Evolutionary conservation across 1,140 invertebrate genomes (phyloP), one percentile per base, ranked within the genome.

Genomic region (Elysia chlorotica): DNA sequence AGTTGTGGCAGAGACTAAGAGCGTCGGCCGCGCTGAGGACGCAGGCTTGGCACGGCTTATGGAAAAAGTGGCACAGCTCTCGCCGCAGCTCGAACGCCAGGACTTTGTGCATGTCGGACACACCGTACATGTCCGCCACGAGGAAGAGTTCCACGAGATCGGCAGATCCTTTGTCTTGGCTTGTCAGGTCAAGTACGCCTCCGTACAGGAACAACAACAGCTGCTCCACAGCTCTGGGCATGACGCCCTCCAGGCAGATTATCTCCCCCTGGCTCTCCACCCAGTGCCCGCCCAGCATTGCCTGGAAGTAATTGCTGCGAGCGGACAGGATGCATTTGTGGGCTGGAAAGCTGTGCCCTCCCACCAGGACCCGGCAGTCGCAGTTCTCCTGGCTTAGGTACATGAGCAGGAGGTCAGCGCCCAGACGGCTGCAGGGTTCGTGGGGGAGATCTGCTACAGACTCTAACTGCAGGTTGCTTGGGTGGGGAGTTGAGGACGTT

Each of bases 171-270:
- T n/a, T n/a, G n/a, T n/a, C n/a, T n/a, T n/a, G n/a, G 77, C 95
- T 93, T 0, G 94, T 93, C 75, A 95, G 91, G 77, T 93, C 92
- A 56, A 93, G 93, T 23, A 93, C 92, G 2, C 95, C 95, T 76
- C 94, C 95, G 79, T 97, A 97, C 62, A 97, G 95, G 85, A 96
- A 95, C 78, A 95, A 94, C 61, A 97, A 84, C 0, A 94, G 93
- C 88, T 96, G 96, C 85, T 96, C 93, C 0, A 96, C 93, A 0
- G 92, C 92, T 70, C 92, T 92, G 74, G 93, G 94, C 1, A 93
- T 94, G 84, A 93, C 93, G 36, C 94, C 93, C 87, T 94, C 92
- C 67, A 96, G 85, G 48, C 92, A 92, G 71, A 97, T 95, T 33
- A 93, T 91, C 83, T 94, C 93, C 56, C 92, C 92, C 59, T 92